Evolutionary conservation across 2,113 vertebrate species (phyloP), one percentile per base, ranked within the genome.

Genomic region (Zosterops lateralis): DNA sequence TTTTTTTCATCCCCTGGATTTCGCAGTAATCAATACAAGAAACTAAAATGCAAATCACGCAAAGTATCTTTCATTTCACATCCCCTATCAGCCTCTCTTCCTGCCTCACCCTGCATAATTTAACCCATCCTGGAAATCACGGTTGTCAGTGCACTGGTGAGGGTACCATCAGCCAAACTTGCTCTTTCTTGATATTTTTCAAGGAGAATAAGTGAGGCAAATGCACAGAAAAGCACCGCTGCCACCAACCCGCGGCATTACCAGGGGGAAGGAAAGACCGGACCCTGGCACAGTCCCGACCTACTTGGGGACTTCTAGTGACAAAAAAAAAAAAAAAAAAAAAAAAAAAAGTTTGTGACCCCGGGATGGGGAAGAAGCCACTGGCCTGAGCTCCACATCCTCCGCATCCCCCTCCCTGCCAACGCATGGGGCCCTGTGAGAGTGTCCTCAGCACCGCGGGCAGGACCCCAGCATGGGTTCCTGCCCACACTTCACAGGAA

Each of bases 21-120:
- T 67, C 1, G 4, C 71, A 84, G 34, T 34, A 84, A 97, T 97
- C 94, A 92, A 95, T 97, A 93, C 54, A 68, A 67, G 60, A 73
- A 93, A 92, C 51, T 95, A 67, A 93, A 97, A 92, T 90, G 87
- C 88, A 96, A 94, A 97, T 87, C 80, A 74, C 32, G 22, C 29
- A 10, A 26, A 78, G 16, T 54, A 28, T 26, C 34, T 78, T 51
- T 20, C 62, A 75, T 47, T 50, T 47, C 81, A 70, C 77, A n/a
- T 48, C 17, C 62, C 48, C 31, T 38, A 32, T 57, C 18, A 45
- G 64, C 29, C 68, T 70, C 73, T 44, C 18, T 71, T 62, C 44
- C 57, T 74, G 47, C 26, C 48, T 84, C 18, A 25, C 36, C 57
- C 28, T 21, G 36, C 83, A n/a, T 57, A 28, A 78, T 85, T 80